Evolutionary conservation across 2,888 invertebrate species (phyloP).

Genomic region (Ectemnius cavifrons): DNA sequence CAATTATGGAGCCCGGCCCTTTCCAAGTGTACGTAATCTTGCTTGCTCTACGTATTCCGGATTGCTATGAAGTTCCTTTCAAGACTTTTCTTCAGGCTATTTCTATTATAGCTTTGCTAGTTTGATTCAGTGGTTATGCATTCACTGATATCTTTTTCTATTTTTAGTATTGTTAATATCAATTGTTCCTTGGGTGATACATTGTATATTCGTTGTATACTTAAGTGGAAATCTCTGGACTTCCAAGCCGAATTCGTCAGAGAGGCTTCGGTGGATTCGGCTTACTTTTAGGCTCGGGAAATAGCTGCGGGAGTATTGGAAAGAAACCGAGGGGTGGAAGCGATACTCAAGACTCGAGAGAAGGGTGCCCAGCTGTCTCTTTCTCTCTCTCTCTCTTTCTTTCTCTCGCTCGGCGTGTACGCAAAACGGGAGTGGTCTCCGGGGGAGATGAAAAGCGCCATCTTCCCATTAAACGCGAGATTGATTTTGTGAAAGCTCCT

Average conservation of each 20-base stretch:
- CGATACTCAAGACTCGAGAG: not conserved
- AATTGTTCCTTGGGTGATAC: no score
- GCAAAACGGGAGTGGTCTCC: constrained; percentile 61
- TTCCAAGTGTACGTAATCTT: not conserved
- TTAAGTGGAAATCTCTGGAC: no score
- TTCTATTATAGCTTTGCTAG: no score
- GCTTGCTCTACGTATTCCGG: no score
- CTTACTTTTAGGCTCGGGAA: constrained; percentile 15
- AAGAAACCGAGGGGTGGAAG: constrained; percentile 24
- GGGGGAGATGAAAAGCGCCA: constrained; percentile 63
- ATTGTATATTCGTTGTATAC: no score
- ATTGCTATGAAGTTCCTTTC: no score
- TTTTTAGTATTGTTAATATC: no score
- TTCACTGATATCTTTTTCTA: no score
- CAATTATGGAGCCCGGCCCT: not conserved
- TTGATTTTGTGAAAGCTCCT: constrained; percentile 68
- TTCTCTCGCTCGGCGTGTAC: constrained; percentile 11
- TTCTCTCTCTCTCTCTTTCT: no score
- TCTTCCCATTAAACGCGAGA: constrained; percentile 68
- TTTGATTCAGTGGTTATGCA: no score
- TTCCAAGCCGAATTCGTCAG: no score
- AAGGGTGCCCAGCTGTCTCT: constrained; percentile 36
- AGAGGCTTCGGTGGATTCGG: not conserved
- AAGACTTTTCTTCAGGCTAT: no score
- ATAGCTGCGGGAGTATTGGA: constrained; percentile 30